Evolutionary conservation across 2,888 invertebrate genomes (phyloP).

Genomic region (Aphodius granarius): DNA sequence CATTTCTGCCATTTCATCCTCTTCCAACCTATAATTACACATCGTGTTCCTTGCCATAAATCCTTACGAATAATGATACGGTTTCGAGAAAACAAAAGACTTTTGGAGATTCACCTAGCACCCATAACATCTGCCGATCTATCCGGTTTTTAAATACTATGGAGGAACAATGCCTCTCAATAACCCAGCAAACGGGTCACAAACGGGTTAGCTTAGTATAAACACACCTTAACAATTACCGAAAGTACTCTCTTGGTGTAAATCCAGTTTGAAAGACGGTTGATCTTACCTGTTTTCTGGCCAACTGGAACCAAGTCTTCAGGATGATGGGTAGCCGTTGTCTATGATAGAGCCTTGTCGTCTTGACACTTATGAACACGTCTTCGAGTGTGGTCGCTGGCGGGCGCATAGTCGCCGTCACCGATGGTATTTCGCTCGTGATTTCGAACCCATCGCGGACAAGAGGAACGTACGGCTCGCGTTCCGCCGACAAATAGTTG

Average conservation of each 20-base stretch:
- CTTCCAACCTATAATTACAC: not conserved
- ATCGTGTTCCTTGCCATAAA: not conserved
- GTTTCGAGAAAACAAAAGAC: not conserved
- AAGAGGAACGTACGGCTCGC: slow-evolving; percentile 14
- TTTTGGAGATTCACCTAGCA: not conserved
- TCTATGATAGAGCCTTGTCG: slow-evolving; percentile 84
- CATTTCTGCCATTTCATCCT: not conserved
- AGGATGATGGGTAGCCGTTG: slow-evolving; percentile 83
- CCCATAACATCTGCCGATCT: not conserved
- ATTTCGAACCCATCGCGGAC: slow-evolving; percentile 28
- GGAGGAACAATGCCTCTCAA: not conserved
- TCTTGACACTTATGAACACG: slow-evolving; percentile 94
- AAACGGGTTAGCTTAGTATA: not conserved
- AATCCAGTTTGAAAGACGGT: not conserved
- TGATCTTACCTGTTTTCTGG: slow-evolving; percentile 79
- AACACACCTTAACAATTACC: too few relatives aligned
- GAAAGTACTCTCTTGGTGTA: too few relatives aligned
- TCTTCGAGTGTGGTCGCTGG: slow-evolving; percentile 77
- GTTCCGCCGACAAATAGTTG: slow-evolving; percentile 41
- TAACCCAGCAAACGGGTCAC: not conserved
- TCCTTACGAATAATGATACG: not conserved
- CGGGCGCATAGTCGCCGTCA: slow-evolving; percentile 58
- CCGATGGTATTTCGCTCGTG: slow-evolving; percentile 40
- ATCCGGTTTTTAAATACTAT: not conserved
- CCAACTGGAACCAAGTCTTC: slow-evolving; percentile 94